Evolutionary conservation across 2,797 vertebrate species (phyloP), one percentile per base, ranked within the genome.

Genomic region (Falco naumanni): DNA sequence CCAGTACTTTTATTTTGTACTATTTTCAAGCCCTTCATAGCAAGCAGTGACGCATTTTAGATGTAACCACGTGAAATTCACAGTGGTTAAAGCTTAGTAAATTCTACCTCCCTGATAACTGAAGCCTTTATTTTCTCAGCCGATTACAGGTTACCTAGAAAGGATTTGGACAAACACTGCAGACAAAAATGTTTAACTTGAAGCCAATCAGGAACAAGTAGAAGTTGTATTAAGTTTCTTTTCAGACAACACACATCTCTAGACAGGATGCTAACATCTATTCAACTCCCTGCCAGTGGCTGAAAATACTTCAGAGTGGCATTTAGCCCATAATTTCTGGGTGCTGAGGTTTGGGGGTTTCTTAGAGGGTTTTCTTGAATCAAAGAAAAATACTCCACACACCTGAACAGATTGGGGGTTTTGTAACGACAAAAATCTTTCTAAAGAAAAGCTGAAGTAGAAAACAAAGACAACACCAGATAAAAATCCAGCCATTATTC

Each of bases 11-110:
- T 60, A 51, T 87, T 81, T 18, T 85, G 81, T 48, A 50, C 78
- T 77, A 68, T 77, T 96, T 94, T 87, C 84, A 89, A 93, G 61
- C 59, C 59, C 60, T 93, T 83, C 11, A 0, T 76, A 91, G 57
- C 33, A 47, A 87, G 41, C 17, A 7, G 9, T 87, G 94, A 96
- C n/a, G 65, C 87, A 87, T 63, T 94, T 90, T 16, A 51, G 57
- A 92, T 59, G 39, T 25, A 93, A 85, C 76, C 78, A 85, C 89
- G 75, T 10, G 6, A 78, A 78, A 86, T 76, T 85, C 84, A 91
- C 16, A 5, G 8, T 4, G n/a, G 83, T 84, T 93, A 56, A 75
- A 83, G 57, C 84, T 84, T 4, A 5, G 43, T 63, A 47, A 94
- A 65, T 66, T 92, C 84, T 70, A 65, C 51, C 56, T 86, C 48